A percentile compares a stretch with the other conserved stretches of the same genome.
These are phyloP conservation scores for Apis cerana DNA, from an alignment of 1,140 invertebrate genomes.

Conservation along the genomic window DNA sequence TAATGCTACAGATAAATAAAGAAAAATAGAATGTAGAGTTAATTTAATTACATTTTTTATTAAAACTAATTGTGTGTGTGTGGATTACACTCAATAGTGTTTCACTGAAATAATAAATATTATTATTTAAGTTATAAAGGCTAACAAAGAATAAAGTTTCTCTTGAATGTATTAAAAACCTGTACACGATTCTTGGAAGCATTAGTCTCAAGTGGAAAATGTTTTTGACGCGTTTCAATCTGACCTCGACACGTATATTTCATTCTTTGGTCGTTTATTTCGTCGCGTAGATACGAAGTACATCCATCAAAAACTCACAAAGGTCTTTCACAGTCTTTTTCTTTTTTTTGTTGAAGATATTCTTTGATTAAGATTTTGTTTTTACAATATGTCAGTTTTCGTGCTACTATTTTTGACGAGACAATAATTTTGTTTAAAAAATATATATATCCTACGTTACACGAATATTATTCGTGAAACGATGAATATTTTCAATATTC, in stretches of 20 bases:
- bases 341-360: neutral
- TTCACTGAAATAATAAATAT: neutral
- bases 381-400: neutral
- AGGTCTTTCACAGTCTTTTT: neutral
- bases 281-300: neutral
- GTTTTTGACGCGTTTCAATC: conserved; percentile 28
- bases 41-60: no score
- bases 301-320: neutral
- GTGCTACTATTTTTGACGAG: no score
- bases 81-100: no score
- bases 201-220: conserved; percentile 4
- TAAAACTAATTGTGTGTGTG: no score
- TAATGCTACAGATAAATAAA: no score
- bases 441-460: no score
- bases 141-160: neutral
- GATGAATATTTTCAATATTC: no score
- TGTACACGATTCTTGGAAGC: neutral
- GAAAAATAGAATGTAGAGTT: no score
- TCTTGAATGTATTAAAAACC: no score
- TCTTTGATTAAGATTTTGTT: neutral
- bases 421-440: no score
- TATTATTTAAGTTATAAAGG: neutral
- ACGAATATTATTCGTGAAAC: no score
- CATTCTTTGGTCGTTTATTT: neutral
- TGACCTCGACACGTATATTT: conserved; percentile 43